These are phyloP conservation scores for Coelinius sp. DNA, from an alignment of 2,888 invertebrate species.

Conservation along the genomic window DNA sequence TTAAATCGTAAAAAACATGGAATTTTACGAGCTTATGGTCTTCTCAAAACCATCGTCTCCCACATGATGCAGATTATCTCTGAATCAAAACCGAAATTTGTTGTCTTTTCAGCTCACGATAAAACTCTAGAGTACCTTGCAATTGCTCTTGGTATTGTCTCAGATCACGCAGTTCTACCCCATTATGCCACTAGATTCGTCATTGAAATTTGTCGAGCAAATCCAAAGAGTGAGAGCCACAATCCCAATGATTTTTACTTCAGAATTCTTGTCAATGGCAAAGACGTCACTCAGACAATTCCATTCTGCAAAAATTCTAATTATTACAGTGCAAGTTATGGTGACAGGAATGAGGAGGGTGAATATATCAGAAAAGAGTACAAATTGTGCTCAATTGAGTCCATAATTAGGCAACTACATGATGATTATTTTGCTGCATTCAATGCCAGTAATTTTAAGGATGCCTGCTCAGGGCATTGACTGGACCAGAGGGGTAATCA, in stretches of 20 bases:
- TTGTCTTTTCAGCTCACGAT: slow-evolving; percentile 93
- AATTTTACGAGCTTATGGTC: slow-evolving; percentile 84
- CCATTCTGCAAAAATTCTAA: slow-evolving; percentile 82
- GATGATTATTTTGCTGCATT: slow-evolving; percentile 88
- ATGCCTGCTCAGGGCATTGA: slow-evolving; percentile 76
- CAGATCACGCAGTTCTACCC: slow-evolving; percentile 76
- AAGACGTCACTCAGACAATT: slow-evolving; percentile 85
- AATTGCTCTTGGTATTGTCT: slow-evolving; percentile 82
- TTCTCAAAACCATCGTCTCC: slow-evolving; percentile 85
- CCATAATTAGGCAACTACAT: slow-evolving; percentile 88
- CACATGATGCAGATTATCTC: slow-evolving; percentile 87
- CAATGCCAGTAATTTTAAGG: slow-evolving; percentile 91
- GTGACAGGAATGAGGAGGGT: slow-evolving; percentile 63
- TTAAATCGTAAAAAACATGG: slow-evolving; percentile 72
- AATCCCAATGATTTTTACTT: slow-evolving; percentile 84
- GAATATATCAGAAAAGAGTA: slow-evolving; percentile 71
- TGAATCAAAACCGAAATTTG: slow-evolving; percentile 81
- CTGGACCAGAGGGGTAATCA: not conserved
- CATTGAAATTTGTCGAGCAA: slow-evolving; percentile 88
- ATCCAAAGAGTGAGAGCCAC: slow-evolving; percentile 74
- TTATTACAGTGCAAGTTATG: slow-evolving; percentile 71
- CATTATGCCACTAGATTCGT: slow-evolving; percentile 90
- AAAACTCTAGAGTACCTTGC: slow-evolving; percentile 89
- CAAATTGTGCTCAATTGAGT: slow-evolving; percentile 87
- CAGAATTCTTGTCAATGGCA: slow-evolving; percentile 87